A percentile compares a stretch with the other conserved stretches of the same genome.
Evolutionary conservation across 35 echinoderm and acorn worm genomes (phyloP).

Genomic region (Apostichopus japonicus): DNA sequence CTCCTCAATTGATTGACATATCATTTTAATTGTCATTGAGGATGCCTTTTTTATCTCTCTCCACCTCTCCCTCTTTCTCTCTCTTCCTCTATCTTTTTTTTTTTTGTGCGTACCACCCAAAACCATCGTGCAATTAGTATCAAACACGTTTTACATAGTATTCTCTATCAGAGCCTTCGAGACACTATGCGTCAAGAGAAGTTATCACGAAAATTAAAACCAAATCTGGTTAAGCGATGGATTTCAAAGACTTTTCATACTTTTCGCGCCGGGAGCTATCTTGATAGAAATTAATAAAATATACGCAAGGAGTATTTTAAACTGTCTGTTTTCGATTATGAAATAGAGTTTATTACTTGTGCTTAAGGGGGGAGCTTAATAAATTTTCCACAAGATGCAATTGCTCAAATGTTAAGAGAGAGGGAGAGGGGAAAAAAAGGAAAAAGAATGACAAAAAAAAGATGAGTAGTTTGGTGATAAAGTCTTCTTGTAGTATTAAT

Average conservation of each 20-base stretch:
- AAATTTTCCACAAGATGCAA: constrained; percentile 20
- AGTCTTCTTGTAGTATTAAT: constrained; percentile 12
- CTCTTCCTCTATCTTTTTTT: not conserved
- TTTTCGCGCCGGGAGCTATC: constrained; percentile 21
- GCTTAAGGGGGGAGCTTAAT: constrained; percentile 33
- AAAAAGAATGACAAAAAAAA: not conserved
- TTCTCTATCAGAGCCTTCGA: not conserved
- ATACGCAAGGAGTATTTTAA: constrained; percentile 21
- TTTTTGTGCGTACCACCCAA: not conserved
- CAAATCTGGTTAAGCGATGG: constrained; percentile 31
- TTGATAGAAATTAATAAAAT: constrained; percentile 47
- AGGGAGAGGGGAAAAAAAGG: no score
- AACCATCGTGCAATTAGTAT: constrained; percentile 29
- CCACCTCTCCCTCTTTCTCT: not conserved
- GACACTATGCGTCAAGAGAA: not conserved
- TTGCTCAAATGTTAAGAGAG: constrained; percentile 20
- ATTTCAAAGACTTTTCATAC: constrained; percentile 29
- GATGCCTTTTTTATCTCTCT: not conserved
- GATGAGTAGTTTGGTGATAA: constrained; percentile 22
- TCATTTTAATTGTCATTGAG: constrained; percentile 40
- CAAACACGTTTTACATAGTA: constrained; percentile 9
- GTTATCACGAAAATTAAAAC: constrained; percentile 43
- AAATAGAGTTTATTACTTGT: constrained; percentile 31
- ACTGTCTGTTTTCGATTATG: constrained; percentile 35
- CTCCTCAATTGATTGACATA: constrained; percentile 17